A percentile compares a stretch with the other conserved stretches of the same genome.
Conservation (phyloP, 2,888 invertebrate genomes). For the Empis stercorea region DNA sequence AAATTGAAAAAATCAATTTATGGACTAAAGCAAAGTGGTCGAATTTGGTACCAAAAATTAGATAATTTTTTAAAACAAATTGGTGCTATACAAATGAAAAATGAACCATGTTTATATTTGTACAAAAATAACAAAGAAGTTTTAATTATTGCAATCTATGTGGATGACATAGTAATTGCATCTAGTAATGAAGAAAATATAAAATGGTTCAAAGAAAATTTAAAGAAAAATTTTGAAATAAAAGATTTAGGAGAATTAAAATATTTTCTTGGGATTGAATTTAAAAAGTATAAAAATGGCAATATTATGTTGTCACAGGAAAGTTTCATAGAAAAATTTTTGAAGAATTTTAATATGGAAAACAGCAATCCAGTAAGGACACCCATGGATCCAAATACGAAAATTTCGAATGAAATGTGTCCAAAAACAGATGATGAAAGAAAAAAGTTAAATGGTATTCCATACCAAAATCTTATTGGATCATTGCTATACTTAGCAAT, state of each 20-base stretch:
- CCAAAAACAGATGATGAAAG: not conserved
- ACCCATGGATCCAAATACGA: not conserved
- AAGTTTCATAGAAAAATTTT: too few species aligned
- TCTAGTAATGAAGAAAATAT: not conserved
- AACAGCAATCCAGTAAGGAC: not conserved
- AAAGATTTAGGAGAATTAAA: not conserved
- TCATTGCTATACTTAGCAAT: slow-evolving; percentile 8
- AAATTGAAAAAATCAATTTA: not conserved
- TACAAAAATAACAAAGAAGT: not conserved
- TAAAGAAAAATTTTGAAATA: not conserved
- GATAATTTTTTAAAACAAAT: too few species aligned
- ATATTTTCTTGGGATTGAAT: not conserved
- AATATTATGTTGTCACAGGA: not conserved
- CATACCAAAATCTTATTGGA: not conserved
- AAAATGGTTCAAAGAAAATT: not conserved
- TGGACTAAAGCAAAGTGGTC: not conserved
- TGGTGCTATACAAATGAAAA: not conserved
- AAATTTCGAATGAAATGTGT: not conserved
- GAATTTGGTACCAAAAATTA: too few species aligned
- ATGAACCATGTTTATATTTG: not conserved
- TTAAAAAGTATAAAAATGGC: not conserved
- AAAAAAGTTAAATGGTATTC: not conserved
- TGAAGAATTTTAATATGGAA: too few species aligned
- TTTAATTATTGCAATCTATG: not conserved
- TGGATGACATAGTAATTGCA: not conserved